Evolutionary conservation across 2,888 invertebrate species (phyloP).

Genomic region (Tuberolachnus salignus): DNA sequence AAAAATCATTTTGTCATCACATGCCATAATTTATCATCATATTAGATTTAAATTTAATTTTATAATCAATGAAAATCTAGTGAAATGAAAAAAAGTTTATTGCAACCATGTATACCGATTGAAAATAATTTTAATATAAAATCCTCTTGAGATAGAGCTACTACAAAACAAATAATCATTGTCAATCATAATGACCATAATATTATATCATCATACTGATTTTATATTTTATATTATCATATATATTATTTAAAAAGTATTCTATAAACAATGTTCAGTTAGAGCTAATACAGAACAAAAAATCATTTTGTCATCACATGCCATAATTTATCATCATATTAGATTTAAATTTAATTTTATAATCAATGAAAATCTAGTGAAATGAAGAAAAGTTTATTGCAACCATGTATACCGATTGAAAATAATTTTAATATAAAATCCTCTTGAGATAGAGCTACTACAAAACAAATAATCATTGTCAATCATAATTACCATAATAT

Average conservation of each 20-base stretch:
- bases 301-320: too few species aligned
- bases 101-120: background rate
- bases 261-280: too few species aligned
- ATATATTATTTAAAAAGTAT: too few species aligned
- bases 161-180: constrained; percentile 38
- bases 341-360: background rate
- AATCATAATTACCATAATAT: constrained; percentile 3
- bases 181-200: background rate
- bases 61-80: background rate
- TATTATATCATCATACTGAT: background rate
- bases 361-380: too few species aligned
- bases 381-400: too few species aligned
- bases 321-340: background rate
- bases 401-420: too few species aligned
- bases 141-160: constrained; percentile 23
- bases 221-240: too few species aligned
- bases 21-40: constrained; percentile 18
- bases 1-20: constrained; percentile 33
- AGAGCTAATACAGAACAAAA: too few species aligned
- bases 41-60: background rate
- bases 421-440: background rate
- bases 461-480: constrained; percentile 34
- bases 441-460: constrained; percentile 40
- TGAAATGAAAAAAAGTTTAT: constrained; percentile 17
- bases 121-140: background rate